phyloP scores from a whole-genome alignment of 2,113 vertebrate species.

The Scomber japonicus region DNA sequence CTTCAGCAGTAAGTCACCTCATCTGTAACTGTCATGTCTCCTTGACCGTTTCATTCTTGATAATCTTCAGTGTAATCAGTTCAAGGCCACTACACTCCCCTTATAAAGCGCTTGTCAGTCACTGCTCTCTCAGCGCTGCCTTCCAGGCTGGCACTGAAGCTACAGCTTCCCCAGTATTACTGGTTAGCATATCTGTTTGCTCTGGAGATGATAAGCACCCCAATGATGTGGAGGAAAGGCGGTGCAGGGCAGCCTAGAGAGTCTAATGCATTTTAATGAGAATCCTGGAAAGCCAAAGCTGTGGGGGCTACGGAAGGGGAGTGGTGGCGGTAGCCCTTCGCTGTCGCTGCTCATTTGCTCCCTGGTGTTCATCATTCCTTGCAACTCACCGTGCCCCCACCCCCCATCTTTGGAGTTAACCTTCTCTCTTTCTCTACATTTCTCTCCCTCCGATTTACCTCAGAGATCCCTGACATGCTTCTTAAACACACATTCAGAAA shows the following conservation, averaged over 20 bases:
- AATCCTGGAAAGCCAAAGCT: slow-evolving; percentile 69
- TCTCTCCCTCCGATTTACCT: slow-evolving; percentile 9
- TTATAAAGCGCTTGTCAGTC: slow-evolving; percentile 9
- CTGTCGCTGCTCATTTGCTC: slow-evolving; percentile 10
- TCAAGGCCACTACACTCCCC: neutral
- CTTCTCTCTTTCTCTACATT: slow-evolving; percentile 12
- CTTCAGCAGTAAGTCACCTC: neutral
- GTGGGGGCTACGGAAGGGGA: neutral
- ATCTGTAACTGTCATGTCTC: neutral
- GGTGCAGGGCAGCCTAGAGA: slow-evolving; percentile 48
- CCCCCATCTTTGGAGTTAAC: neutral
- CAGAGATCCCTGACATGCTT: slow-evolving; percentile 1
- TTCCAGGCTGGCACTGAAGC: neutral
- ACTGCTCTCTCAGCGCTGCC: slow-evolving; percentile 26
- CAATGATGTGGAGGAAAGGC: slow-evolving; percentile 62
- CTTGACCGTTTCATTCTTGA: slow-evolving; percentile 6
- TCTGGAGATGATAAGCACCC: slow-evolving; percentile 73
- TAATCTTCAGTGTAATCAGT: neutral
- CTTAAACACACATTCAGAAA: slow-evolving; percentile 6
- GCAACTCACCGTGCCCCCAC: neutral
- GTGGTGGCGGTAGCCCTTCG: neutral
- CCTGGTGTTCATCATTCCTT: slow-evolving; percentile 19
- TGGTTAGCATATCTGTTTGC: slow-evolving; percentile 74
- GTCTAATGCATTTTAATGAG: slow-evolving; percentile 80
- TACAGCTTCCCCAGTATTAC: slow-evolving; percentile 37